These are phyloP conservation scores for Torymus auratus DNA, from an alignment of 2,888 invertebrate genomes.

Conservation along the genomic window DNA sequence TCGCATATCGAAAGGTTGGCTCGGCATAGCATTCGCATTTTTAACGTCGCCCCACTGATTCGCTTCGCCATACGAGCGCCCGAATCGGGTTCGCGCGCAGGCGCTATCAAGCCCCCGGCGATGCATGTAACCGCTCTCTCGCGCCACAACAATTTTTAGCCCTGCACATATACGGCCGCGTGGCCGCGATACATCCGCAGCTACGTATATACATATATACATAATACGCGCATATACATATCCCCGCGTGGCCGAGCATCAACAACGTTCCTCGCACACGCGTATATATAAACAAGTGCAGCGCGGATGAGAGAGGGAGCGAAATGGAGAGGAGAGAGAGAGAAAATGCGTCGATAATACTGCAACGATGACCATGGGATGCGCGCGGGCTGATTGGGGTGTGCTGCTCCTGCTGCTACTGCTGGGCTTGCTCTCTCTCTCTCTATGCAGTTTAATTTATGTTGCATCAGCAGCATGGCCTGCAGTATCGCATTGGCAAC, in stretches of 20 bases:
- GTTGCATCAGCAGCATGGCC: conserved; percentile 52
- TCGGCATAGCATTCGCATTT: no score
- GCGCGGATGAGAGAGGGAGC: neutral
- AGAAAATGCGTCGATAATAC: conserved; percentile 50
- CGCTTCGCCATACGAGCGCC: no score
- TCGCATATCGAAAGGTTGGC: no score
- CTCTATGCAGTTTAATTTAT: conserved; percentile 60
- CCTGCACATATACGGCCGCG: no score
- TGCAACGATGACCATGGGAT: conserved; percentile 23
- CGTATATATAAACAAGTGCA: neutral
- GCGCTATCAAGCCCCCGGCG: no score
- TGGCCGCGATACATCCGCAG: no score
- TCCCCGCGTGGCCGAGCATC: neutral
- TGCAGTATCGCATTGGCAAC: conserved; percentile 53
- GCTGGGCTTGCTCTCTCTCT: conserved; percentile 19
- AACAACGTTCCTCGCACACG: neutral
- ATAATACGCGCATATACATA: no score
- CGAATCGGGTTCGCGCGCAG: no score
- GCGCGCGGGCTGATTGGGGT: conserved; percentile 40
- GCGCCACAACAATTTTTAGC: no score
- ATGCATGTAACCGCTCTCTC: no score
- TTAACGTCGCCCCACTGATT: no score
- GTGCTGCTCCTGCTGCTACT: neutral
- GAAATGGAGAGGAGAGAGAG: conserved; percentile 7
- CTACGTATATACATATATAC: no score